phyloP scores from a whole-genome alignment of 2,113 vertebrate species.

The Upupa epops region DNA sequence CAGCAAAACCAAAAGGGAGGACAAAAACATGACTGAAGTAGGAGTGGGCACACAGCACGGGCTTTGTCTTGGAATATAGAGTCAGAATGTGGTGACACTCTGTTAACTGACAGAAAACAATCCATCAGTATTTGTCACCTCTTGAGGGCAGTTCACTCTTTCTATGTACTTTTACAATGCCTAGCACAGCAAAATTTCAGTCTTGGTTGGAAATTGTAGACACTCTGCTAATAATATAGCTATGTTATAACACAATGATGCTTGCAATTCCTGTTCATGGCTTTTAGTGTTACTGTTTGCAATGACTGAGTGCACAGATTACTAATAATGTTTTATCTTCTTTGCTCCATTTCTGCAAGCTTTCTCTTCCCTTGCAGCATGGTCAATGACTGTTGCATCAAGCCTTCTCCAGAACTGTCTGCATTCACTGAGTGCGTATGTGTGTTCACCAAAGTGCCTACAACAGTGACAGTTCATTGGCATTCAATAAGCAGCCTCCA shows the following conservation, averaged over 20 bases:
- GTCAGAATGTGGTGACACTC: neutral
- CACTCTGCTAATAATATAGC: neutral
- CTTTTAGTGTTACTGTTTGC: neutral
- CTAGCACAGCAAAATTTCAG: neutral
- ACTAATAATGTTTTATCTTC: neutral
- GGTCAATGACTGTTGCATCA: neutral
- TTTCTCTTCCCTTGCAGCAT: neutral
- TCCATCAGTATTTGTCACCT: neutral
- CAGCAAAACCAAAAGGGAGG: neutral
- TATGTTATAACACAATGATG: neutral
- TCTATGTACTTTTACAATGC: neutral
- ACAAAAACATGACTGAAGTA: neutral
- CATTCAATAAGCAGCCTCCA: neutral
- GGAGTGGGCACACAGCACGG: neutral
- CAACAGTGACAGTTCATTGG: neutral
- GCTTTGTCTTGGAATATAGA: neutral
- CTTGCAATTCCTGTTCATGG: neutral
- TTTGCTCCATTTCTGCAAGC: neutral
- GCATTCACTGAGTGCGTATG: accelerated
- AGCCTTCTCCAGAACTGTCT: neutral
- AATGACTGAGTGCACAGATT: neutral
- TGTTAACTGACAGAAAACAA: neutral
- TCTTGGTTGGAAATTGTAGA: neutral
- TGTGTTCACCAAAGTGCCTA: neutral
- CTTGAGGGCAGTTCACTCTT: neutral